Percentiles rank a stretch among this genome's conserved stretches.
Conservation (phyloP, 2,797 vertebrate species). For the Chaenodraco wilsoni region DNA sequence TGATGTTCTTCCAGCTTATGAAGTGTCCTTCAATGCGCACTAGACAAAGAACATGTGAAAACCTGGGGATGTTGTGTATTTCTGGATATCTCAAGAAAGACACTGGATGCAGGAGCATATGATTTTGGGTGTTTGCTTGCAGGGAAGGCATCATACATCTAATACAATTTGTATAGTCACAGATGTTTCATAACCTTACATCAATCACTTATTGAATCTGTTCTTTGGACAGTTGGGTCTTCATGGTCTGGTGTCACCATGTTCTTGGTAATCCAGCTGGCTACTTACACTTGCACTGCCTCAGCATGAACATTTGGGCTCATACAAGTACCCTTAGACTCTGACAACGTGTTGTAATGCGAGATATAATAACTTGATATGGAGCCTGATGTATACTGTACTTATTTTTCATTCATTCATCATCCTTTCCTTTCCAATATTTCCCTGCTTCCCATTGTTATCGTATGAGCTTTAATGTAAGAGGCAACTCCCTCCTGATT, state of each 20-base stretch:
- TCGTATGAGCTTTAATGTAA: constrained; percentile 39
- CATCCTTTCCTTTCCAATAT: constrained; percentile 20
- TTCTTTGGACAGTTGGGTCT: too few species aligned
- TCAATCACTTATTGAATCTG: too few species aligned
- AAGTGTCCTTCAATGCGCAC: not conserved
- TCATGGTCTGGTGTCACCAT: too few species aligned
- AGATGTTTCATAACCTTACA: too few species aligned
- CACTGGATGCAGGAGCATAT: too few species aligned
- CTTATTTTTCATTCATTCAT: constrained; percentile 29
- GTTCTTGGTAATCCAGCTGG: not conserved
- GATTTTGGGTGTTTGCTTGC: too few species aligned
- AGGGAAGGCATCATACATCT: too few species aligned
- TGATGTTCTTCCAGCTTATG: not conserved
- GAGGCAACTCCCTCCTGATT: constrained; percentile 32
- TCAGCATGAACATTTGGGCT: not conserved
- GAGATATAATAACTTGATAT: constrained; percentile 8
- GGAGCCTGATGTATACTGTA: not conserved
- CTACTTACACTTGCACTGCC: constrained; percentile 2
- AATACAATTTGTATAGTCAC: too few species aligned
- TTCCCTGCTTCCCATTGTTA: constrained; percentile 21
- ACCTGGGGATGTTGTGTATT: too few species aligned
- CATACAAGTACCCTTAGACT: not conserved
- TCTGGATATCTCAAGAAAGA: too few species aligned
- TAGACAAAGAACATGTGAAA: not conserved
- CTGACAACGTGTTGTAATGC: constrained; percentile 13